phyloP scores from a whole-genome alignment of 2,888 invertebrate genomes.

The Drosophila anomelani region DNA sequence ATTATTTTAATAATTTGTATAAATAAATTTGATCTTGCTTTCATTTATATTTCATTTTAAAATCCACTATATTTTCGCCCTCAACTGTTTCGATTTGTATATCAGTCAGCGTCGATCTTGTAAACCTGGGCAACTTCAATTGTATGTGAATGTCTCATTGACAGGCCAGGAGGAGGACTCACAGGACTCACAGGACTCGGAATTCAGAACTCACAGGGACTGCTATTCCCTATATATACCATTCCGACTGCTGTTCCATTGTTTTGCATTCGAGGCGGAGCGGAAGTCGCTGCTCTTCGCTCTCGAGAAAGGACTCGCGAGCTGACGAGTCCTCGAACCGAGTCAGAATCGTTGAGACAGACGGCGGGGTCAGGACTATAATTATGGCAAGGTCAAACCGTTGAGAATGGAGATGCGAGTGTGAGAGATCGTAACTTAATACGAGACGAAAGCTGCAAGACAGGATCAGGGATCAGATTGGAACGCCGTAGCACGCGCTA shows the following conservation, averaged over 20 bases:
- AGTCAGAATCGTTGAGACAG: conserved; percentile 71
- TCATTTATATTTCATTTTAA: neutral
- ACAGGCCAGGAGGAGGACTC: conserved; percentile 58
- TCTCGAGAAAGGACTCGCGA: conserved; percentile 36
- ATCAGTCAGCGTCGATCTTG: conserved; percentile 68
- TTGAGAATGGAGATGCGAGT: conserved; percentile 42
- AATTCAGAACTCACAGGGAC: conserved; percentile 30
- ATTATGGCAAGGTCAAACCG: conserved; percentile 77
- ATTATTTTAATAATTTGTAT: neutral
- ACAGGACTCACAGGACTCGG: conserved; percentile 7
- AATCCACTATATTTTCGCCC: neutral
- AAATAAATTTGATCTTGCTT: neutral
- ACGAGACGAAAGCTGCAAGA: conserved; percentile 67
- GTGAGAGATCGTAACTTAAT: conserved; percentile 63
- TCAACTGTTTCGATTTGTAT: conserved; percentile 40
- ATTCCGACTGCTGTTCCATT: conserved; percentile 51
- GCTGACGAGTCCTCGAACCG: conserved; percentile 36
- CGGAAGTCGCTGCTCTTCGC: conserved; percentile 74
- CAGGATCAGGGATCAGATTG: conserved; percentile 9
- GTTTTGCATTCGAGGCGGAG: conserved; percentile 42
- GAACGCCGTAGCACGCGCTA: conserved; percentile 57
- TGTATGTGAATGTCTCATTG: conserved; percentile 71
- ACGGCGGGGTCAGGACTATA: conserved; percentile 61
- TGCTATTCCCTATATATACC: conserved; percentile 22
- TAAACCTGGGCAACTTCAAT: conserved; percentile 63